A percentile compares a stretch with the other conserved stretches of the same genome.
phyloP scores from a whole-genome alignment of 2,797 vertebrate genomes.

The Falco concolor region DNA sequence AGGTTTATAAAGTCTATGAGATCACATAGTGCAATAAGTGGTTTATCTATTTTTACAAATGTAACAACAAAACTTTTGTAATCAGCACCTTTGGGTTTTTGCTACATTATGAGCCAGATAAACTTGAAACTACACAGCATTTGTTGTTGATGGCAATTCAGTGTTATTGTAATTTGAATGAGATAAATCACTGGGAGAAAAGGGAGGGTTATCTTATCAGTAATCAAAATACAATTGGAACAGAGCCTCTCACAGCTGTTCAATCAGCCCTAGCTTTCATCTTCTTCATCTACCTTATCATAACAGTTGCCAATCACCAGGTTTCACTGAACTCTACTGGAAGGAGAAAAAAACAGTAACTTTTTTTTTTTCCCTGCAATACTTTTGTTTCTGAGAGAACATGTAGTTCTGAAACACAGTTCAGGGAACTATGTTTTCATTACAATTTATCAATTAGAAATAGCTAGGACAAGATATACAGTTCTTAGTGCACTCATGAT shows the following conservation, averaged over 20 bases:
- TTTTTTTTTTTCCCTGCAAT: neutral
- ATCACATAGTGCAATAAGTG: neutral
- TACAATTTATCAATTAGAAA: neutral
- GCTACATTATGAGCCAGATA: neutral
- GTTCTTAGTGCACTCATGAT: neutral
- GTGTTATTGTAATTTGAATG: conserved; percentile 49
- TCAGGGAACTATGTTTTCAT: neutral
- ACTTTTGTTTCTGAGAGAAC: neutral
- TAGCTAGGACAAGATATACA: conserved; percentile 28
- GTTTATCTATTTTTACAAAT: conserved; percentile 8
- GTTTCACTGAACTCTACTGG: neutral
- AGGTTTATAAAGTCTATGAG: neutral
- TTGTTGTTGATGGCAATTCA: conserved; percentile 53
- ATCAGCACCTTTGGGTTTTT: conserved; percentile 5
- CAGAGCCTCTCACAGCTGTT: conserved; percentile 55
- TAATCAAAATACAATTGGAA: conserved; percentile 64
- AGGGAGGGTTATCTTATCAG: conserved; percentile 57
- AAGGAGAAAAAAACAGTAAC: neutral
- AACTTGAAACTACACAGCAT: conserved; percentile 32
- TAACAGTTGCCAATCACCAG: conserved; percentile 53
- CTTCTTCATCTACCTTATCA: conserved; percentile 18
- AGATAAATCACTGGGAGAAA: conserved; percentile 43
- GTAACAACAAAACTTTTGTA: neutral
- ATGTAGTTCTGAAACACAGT: neutral
- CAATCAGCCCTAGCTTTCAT: conserved; percentile 57